Conservation (phyloP, 2,888 invertebrate species). For the Drosophila aldrichi region DNA sequence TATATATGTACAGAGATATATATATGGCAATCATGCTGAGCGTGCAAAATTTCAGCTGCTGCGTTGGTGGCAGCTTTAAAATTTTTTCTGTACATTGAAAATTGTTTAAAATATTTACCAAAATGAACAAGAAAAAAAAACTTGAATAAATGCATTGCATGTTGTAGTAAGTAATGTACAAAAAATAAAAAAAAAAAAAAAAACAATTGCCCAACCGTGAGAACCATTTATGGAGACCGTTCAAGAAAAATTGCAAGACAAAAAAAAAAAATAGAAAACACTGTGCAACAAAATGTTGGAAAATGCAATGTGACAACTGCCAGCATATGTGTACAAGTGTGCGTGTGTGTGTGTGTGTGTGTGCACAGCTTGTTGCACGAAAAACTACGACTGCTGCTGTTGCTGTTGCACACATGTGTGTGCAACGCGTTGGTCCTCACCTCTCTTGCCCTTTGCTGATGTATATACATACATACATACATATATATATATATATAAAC, state of each 20-base stretch:
- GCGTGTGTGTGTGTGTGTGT: conserved; percentile 35
- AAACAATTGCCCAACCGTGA: conserved; percentile 69
- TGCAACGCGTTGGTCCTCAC: conserved; percentile 54
- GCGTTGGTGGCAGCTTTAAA: conserved; percentile 46
- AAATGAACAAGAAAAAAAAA: conserved; percentile 23
- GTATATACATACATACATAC: too few species aligned
- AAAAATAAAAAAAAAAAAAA: conserved; percentile 13
- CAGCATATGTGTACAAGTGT: conserved; percentile 27
- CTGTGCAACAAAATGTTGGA: conserved; percentile 70
- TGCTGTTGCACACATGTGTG: conserved; percentile 60
- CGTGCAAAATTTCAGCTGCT: conserved; percentile 43
- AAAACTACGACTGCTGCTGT: conserved; percentile 40
- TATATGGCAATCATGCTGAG: conserved; percentile 42
- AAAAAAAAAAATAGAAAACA: conserved; percentile 26
- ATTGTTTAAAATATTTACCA: conserved; percentile 38
- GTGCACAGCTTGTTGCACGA: conserved; percentile 47
- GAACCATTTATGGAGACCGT: conserved; percentile 72
- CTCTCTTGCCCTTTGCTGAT: conserved; percentile 11
- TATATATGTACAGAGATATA: background rate
- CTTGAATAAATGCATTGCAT: conserved; percentile 42
- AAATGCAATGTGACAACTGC: conserved; percentile 66
- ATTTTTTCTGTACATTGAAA: conserved; percentile 47
- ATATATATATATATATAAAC: too few species aligned
- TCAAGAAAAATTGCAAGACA: conserved; percentile 70
- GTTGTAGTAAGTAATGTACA: conserved; percentile 30